These are phyloP conservation scores for Microcebus ravelobensis DNA, from an alignment of 2,113 vertebrate genomes.

Conservation along the genomic window DNA sequence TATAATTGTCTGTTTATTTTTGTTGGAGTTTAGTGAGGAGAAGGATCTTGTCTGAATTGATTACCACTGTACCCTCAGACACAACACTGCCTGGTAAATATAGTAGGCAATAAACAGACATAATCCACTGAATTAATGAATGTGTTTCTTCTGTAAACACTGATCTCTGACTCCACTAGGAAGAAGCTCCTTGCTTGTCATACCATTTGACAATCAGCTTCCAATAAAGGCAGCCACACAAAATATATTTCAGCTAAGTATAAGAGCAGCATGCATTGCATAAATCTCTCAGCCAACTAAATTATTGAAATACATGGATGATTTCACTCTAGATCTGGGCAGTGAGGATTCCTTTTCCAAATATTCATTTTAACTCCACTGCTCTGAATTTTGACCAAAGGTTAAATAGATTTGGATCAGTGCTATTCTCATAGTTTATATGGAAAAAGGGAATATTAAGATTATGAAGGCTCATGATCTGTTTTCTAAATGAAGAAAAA, in stretches of 20 bases:
- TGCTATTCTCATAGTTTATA: background rate
- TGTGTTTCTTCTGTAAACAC: background rate
- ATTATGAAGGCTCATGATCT: background rate
- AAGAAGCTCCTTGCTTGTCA: background rate
- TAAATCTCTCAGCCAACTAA: background rate
- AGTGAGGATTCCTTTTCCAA: slow-evolving; percentile 21
- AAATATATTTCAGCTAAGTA: background rate
- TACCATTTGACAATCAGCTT: background rate
- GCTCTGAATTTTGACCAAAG: slow-evolving; percentile 13
- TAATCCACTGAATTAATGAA: background rate
- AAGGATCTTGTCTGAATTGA: background rate
- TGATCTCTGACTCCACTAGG: background rate
- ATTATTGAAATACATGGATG: background rate
- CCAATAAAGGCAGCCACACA: background rate
- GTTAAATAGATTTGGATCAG: background rate
- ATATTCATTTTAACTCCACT: slow-evolving; percentile 5
- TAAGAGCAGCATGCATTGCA: background rate
- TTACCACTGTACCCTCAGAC: background rate
- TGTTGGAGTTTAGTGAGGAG: background rate
- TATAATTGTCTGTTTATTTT: background rate
- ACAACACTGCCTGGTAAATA: background rate
- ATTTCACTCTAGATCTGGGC: background rate
- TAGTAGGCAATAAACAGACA: background rate
- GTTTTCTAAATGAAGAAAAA: slow-evolving; percentile 60
- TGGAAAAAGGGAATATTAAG: slow-evolving; percentile 40